These are phyloP conservation scores for Corythaeola cristata DNA, from an alignment of 2,113 vertebrate species.

Conservation along the genomic window DNA sequence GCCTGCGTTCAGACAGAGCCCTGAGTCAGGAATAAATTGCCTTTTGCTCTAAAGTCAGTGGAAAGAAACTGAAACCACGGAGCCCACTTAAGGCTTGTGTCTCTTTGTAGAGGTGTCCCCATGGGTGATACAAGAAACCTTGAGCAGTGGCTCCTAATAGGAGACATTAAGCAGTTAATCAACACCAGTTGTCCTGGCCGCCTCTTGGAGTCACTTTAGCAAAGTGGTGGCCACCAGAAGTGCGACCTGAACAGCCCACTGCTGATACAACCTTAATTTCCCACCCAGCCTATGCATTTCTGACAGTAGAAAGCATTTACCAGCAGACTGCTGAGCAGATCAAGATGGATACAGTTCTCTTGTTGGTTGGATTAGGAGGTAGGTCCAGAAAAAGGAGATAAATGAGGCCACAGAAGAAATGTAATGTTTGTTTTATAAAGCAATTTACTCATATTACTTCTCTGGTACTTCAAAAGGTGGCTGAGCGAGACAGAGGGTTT, in stretches of 20 bases:
- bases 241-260: neutral
- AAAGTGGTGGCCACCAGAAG: neutral
- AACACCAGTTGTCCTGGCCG: neutral
- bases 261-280: neutral
- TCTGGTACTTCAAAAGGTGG: neutral
- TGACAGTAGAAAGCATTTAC: neutral
- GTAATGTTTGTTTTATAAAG: neutral
- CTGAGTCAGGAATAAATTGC: neutral
- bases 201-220: neutral
- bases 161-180: neutral
- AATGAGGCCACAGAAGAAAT: neutral
- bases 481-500: neutral
- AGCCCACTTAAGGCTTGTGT: neutral
- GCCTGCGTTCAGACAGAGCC: neutral
- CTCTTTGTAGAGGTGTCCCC: neutral
- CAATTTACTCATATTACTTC: neutral
- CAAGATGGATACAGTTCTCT: neutral
- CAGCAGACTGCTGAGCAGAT: neutral
- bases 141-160: fast-evolving
- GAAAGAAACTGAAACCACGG: neutral
- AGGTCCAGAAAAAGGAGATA: neutral
- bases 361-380: neutral
- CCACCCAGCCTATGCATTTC: neutral
- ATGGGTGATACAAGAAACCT: neutral
- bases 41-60: neutral